These are phyloP conservation scores for Microctonus hyperodae DNA, from an alignment of 2,888 invertebrate genomes.

Conservation along the genomic window DNA sequence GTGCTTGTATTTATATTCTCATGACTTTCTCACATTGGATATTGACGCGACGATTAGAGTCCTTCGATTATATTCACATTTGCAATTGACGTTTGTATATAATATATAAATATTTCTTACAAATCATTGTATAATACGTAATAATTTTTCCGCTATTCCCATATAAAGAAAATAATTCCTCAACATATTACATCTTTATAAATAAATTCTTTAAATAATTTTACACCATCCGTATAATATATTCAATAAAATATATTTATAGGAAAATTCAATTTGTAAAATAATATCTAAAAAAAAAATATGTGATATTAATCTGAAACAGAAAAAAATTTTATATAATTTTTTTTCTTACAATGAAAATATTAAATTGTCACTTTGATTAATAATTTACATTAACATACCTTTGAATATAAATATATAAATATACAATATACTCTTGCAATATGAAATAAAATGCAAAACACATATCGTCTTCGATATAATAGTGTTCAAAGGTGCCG, in stretches of 20 bases:
- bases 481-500: not conserved
- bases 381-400: not conserved
- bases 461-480: not conserved
- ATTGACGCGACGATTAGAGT: not conserved
- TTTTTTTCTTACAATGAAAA: not conserved
- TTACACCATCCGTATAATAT: not conserved
- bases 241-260: not conserved
- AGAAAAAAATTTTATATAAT: no score
- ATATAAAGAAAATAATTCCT: not conserved
- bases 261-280: not conserved
- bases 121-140: not conserved
- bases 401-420: not conserved
- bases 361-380: not conserved
- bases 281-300: not conserved
- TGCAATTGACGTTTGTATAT: not conserved
- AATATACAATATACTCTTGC: no score
- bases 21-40: not conserved
- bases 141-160: not conserved
- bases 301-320: no score
- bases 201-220: not conserved
- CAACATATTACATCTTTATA: not conserved
- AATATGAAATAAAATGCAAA: not conserved
- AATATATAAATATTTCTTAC: not conserved
- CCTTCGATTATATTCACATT: not conserved
- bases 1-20: conserved; percentile 1